phyloP scores from a whole-genome alignment of 2,113 vertebrate genomes.

The Pampusana beccarii region DNA sequence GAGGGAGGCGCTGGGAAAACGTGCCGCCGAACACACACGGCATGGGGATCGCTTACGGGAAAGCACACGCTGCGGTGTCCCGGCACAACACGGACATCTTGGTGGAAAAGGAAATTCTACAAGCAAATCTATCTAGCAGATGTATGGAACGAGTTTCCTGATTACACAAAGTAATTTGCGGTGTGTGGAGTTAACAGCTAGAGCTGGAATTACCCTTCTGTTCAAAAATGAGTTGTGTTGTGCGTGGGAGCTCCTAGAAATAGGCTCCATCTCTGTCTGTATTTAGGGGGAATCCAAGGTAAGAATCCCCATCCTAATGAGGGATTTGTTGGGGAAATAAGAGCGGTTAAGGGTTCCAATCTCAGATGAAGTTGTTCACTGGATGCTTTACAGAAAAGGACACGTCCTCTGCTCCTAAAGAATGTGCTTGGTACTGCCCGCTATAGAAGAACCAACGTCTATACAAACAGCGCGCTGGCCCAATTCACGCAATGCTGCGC shows the following conservation, averaged over 20 bases:
- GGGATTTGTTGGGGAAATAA: background rate
- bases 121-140: background rate
- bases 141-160: background rate
- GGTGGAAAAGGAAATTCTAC: background rate
- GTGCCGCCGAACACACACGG: background rate
- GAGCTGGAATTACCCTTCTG: background rate
- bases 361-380: background rate
- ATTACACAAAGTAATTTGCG: background rate
- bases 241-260: background rate
- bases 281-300: background rate
- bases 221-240: background rate
- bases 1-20: background rate
- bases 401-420: rapidly evolving
- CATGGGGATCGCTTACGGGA: background rate
- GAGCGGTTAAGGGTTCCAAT: background rate
- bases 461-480: rapidly evolving
- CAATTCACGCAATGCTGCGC: rapidly evolving
- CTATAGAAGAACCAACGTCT: rapidly evolving
- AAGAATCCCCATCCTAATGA: background rate
- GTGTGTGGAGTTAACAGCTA: no score
- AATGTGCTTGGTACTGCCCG: rapidly evolving
- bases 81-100: rapidly evolving
- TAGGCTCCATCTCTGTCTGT: background rate
- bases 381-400: background rate
- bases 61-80: background rate